Conservation (phyloP, 2,113 vertebrate species). For the Symphodus melops region DNA sequence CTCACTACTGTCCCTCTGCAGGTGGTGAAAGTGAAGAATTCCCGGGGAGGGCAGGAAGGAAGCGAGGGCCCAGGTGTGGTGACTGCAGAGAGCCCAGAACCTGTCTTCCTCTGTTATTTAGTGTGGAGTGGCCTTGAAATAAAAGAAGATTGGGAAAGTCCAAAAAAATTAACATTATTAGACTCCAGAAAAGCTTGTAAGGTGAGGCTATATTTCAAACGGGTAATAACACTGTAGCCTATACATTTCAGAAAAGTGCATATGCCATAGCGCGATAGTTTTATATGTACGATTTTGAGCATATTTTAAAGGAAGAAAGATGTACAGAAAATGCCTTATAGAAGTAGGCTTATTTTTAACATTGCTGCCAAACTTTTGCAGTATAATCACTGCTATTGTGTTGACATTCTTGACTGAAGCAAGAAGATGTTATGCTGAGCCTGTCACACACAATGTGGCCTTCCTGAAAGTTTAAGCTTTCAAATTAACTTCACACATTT, state of each 20-base stretch:
- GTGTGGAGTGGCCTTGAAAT: slow-evolving; percentile 51
- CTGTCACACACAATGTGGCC: slow-evolving; percentile 39
- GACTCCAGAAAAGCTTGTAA: slow-evolving; percentile 48
- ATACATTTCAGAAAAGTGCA: not conserved
- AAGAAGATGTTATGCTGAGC: slow-evolving; percentile 25
- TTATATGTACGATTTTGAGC: slow-evolving; percentile 6
- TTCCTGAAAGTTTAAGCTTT: slow-evolving; percentile 36
- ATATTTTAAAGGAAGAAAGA: slow-evolving; percentile 7
- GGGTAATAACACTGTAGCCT: slow-evolving; percentile 51
- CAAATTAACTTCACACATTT: slow-evolving; percentile 26
- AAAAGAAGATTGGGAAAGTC: slow-evolving; percentile 63
- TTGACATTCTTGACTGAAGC: slow-evolving; percentile 24
- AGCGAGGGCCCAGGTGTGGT: slow-evolving; percentile 72
- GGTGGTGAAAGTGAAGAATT: slow-evolving; percentile 81
- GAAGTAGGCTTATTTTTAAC: slow-evolving; percentile 8
- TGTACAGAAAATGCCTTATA: not conserved
- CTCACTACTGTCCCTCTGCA: slow-evolving; percentile 55
- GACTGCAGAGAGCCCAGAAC: slow-evolving; percentile 48
- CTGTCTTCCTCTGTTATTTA: slow-evolving; percentile 72
- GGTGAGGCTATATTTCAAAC: slow-evolving; percentile 49
- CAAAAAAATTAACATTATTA: slow-evolving; percentile 45
- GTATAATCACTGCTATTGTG: slow-evolving; percentile 32
- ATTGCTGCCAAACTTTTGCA: slow-evolving; percentile 11
- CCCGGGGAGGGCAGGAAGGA: slow-evolving; percentile 78
- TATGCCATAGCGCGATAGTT: not conserved